Evolutionary conservation across 1,140 invertebrate species (phyloP), one percentile per base, ranked within the genome.

Genomic region (Trichomalopsis sarcophagae): DNA sequence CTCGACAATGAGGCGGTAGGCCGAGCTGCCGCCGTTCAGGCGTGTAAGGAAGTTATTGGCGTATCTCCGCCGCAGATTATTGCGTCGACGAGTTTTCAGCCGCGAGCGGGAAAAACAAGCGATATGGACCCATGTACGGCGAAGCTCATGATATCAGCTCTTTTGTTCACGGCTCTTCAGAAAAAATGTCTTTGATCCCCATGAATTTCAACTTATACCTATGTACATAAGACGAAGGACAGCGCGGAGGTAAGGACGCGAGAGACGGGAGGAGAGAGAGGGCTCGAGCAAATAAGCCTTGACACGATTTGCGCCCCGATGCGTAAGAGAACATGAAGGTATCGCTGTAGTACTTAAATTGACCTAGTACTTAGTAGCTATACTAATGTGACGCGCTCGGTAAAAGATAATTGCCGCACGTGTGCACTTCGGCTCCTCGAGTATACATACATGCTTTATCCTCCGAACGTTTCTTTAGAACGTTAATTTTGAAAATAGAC

Each of bases 41-140:
- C 80, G 80, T 82, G 80, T 74, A 74, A 82, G 80, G 69, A 82
- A 82, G 69, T 82, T 82, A 74, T 82, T 82, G 30, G 69, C 80
- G 80, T 55, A 55, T 73, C 14, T 69, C 68, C 36, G 68, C 23
- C 3, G 55, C 55, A n/a, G 3, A 62, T 21, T n/a, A 62, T 21
- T n/a, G 55, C 17, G 2, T 62, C 55, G 21, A 7, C 5, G n/a
- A 62, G n/a, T 62, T 62, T 62, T 17, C 55, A 62, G 5, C 17
- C 55, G 40, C 55, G 40, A 44, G 40, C 40, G 40, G 40, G 40
- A 44, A 44, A 44, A 44, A 44, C 40, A 44, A 5, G 40, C 40
- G 40, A 44, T 44, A 44, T 7, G 9, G 6, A 27, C 27, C 27
- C 27, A 27, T 27, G 27, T 27, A 27, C 27, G 27, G 27, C 27